Conservation (phyloP, 2,113 vertebrate species). For the Aphyosemion australe region DNA sequence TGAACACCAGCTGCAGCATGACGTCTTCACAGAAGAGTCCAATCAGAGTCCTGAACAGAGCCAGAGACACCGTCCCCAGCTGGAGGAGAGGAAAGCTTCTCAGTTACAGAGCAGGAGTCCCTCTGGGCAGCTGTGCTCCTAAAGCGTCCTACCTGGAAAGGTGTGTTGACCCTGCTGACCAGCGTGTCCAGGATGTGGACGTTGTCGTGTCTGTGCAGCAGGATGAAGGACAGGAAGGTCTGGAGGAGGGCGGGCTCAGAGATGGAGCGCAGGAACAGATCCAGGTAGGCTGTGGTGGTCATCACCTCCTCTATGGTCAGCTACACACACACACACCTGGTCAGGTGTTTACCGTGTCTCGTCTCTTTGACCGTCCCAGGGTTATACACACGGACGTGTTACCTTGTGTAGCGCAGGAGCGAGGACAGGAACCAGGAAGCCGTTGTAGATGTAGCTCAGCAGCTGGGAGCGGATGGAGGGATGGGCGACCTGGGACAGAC, state of each 20-base stretch:
- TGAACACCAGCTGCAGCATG: conserved; percentile 94
- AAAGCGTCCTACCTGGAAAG: conserved; percentile 86
- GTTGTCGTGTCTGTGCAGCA: conserved; percentile 90
- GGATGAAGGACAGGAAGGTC: conserved; percentile 92
- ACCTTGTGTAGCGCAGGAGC: conserved; percentile 98
- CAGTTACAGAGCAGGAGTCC: background rate
- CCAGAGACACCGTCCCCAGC: conserved; percentile 94
- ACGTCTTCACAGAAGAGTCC: conserved; percentile 96
- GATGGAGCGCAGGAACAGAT: conserved; percentile 91
- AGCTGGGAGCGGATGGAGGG: conserved; percentile 89
- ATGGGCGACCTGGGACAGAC: conserved; percentile 84
- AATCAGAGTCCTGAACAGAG: conserved; percentile 93
- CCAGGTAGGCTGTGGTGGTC: conserved; percentile 94
- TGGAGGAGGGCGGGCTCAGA: conserved; percentile 89
- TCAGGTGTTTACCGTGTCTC: background rate
- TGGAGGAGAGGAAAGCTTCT: conserved; percentile 49
- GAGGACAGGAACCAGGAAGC: conserved; percentile 94
- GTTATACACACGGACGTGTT: conserved; percentile 21
- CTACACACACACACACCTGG: conserved; percentile 62
- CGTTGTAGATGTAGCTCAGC: conserved; percentile 94
- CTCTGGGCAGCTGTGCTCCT: too few relatives aligned
- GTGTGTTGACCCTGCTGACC: conserved; percentile 95
- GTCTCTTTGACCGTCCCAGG: background rate
- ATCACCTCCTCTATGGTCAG: conserved; percentile 95
- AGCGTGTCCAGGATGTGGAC: conserved; percentile 93